Conservation (phyloP, 37 sponge, comb jelly and placozoan genomes). For the Cladorhizidae sp. region DNA sequence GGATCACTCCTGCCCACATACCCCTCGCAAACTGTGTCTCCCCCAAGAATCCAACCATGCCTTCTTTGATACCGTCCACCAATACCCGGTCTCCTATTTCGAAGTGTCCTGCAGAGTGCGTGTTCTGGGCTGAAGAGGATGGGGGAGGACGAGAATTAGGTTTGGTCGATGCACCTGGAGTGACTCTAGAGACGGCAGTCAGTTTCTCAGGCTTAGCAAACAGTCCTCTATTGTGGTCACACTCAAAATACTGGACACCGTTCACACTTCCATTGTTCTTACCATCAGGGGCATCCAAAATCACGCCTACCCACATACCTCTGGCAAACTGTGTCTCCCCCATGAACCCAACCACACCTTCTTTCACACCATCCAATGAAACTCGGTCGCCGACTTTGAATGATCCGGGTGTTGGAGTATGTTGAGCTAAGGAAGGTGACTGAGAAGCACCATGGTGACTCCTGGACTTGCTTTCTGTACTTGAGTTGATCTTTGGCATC, state of each 20-base stretch:
- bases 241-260: constrained; percentile 88
- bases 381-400: constrained; percentile 67
- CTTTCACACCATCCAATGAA: constrained; percentile 61
- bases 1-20: constrained; percentile 88
- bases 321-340: constrained; percentile 91
- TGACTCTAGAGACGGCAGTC: constrained; percentile 15
- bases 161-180: neutral
- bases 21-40: constrained; percentile 90
- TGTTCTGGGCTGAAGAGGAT: neutral
- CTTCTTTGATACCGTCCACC: constrained; percentile 80
- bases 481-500: neutral
- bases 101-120: neutral
- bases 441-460: neutral
- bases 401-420: too few relatives aligned
- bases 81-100: constrained; percentile 66
- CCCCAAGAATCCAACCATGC: constrained; percentile 82
- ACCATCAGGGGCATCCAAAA: constrained; percentile 76
- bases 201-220: constrained; percentile 90
- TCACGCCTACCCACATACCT: constrained; percentile 91
- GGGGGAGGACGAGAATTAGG: neutral
- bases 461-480: neutral
- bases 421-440: neutral
- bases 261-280: constrained; percentile 95
- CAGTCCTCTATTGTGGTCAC: constrained; percentile 82
- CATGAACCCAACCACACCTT: constrained; percentile 78